A percentile compares a stretch with the other conserved stretches of the same genome.
These are phyloP conservation scores for Hippocampus mohnikei DNA, from an alignment of 2,113 vertebrate species.

Conservation along the genomic window DNA sequence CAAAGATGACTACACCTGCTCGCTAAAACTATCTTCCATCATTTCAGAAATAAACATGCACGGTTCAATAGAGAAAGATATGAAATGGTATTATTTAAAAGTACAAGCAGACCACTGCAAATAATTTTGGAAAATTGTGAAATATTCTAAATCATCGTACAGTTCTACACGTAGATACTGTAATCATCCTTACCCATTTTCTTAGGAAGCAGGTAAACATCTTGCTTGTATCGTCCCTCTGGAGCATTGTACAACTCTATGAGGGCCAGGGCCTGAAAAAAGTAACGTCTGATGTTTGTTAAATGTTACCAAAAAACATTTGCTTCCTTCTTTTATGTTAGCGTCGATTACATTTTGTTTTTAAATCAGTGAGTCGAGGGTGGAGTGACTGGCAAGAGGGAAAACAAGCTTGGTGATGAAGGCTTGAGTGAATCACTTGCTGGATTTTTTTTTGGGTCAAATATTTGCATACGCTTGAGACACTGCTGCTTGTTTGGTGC, in stretches of 20 bases:
- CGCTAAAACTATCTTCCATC: background rate
- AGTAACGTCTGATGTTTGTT: background rate
- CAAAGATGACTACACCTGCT: background rate
- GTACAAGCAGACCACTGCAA: background rate
- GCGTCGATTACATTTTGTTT: no score
- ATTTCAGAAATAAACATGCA: conserved; percentile 3
- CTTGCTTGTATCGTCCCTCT: conserved; percentile 95
- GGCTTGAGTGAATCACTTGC: no score
- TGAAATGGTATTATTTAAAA: background rate
- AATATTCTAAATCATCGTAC: conserved; percentile 5
- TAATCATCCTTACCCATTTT: conserved; percentile 87
- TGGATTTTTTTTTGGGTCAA: no score
- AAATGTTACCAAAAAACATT: no score
- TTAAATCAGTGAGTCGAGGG: no score
- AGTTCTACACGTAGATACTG: background rate
- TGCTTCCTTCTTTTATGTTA: no score
- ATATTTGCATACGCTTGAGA: no score
- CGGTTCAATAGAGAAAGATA: background rate
- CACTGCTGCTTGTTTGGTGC: no score
- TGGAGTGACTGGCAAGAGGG: no score
- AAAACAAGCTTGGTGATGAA: no score
- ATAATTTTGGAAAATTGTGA: conserved; percentile 12
- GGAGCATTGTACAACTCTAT: conserved; percentile 96
- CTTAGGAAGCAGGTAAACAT: conserved; percentile 97
- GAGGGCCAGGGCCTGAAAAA: conserved; percentile 85